Evolutionary conservation across 2,797 vertebrate species (phyloP), one percentile per base, ranked within the genome.

Genomic region (Mormyrus hasselquistii): DNA sequence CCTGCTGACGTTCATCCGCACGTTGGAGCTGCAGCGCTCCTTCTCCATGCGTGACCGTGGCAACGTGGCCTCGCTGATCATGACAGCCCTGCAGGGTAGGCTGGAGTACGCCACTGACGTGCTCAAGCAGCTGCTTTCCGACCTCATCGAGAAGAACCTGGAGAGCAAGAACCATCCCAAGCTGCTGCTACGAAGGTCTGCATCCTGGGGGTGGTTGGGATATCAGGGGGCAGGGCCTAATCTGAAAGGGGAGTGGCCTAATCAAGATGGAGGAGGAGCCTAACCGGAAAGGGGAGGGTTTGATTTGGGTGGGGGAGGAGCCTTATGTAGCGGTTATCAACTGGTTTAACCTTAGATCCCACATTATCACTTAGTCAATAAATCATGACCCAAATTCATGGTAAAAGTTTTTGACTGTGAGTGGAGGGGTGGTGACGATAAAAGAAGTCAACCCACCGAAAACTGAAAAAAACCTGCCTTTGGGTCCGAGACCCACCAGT

Each of bases 81-180:
- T 99, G 98, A 99, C 98, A 0, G 98, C 96, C 10, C 96, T 99
- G 92, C 98, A 99, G 90, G 96, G 98, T 69, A 96, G 96, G 25
- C 96, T 99, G 93, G 98, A 99, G 93, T 99, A 98, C 0, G 98
- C 98, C 92, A 99, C 98, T 0, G 98, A 99, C 0, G 98, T 99
- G 53, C 97, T 99, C 34, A 99, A 99, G 90, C 98, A 99, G 94
- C 96, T 99, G 89, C 96, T 99, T 52, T 98, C 98, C 0, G 98
- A 99, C 95, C 97, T 99, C 94, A 99, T 99, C 2, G 98, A 98
- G 90, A 98, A 98, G 94, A 99, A 99, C 95, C 95, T 99, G 93
- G 98, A 99, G 93, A 99, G 98, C 95, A 99, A 99, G 95, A 99
- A 99, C 94, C 98, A 99, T 89, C 98, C 98, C 91, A 99, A 99